phyloP scores from a whole-genome alignment of 1,140 invertebrate genomes.

The Bombus sibiricus region DNA sequence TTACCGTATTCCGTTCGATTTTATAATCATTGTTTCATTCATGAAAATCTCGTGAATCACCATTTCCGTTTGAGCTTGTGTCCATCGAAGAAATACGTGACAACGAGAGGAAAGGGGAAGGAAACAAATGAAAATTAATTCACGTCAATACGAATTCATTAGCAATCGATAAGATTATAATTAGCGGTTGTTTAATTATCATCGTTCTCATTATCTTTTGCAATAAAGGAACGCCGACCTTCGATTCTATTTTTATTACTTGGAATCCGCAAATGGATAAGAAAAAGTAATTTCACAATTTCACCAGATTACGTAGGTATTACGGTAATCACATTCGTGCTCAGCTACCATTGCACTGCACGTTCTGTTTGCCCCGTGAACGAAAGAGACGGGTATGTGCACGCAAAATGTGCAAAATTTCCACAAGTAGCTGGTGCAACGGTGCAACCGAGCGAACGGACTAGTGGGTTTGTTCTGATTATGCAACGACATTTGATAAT shows the following conservation, averaged over 20 bases:
- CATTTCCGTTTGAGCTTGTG: neutral
- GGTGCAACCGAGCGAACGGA: conserved; percentile 23
- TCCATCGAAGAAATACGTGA: neutral
- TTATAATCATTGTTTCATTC: neutral
- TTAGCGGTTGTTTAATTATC: too few relatives aligned
- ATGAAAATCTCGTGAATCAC: neutral
- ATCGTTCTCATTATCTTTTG: neutral
- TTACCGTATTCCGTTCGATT: neutral
- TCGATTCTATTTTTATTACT: neutral
- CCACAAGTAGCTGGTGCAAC: conserved; percentile 21
- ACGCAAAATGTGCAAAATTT: conserved; percentile 29
- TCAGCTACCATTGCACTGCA: neutral
- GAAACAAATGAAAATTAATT: neutral
- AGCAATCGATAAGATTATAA: too few relatives aligned
- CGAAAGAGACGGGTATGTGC: neutral
- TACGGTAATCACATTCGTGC: conserved; percentile 12
- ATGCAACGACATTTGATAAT: conserved; percentile 38
- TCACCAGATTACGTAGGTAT: conserved; percentile 7
- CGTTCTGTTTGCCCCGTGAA: neutral
- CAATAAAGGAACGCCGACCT: neutral
- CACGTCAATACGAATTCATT: too few relatives aligned
- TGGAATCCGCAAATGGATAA: neutral
- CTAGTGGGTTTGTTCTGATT: conserved; percentile 4
- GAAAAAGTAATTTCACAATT: conserved; percentile 35
- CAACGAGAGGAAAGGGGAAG: neutral